Base-by-base conservation (phyloP, 2,797 vertebrate species). In the Caiman crocodilus region DNA sequence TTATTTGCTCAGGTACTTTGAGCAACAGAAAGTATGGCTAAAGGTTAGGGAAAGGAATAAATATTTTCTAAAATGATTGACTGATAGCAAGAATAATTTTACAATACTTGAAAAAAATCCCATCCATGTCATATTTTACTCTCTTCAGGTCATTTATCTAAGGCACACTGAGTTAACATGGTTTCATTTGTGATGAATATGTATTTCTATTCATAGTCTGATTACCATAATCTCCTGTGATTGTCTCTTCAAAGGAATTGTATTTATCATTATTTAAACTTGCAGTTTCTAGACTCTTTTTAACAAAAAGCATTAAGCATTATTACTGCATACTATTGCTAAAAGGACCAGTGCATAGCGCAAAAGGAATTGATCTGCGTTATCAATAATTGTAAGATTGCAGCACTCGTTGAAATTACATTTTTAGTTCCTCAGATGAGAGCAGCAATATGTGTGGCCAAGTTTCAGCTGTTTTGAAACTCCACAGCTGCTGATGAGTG, bases 191-290 rank as follows among this genome's bases (percentile, higher is more conserved):
- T 94, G 56, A 87, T 93, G 79, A 95, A 94, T 96, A 94, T 96
- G 88, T 94, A 96, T 96, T 96, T 94, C 82, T 89, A 18, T 91
- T 96, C 92, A 83, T 55, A 65, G 88, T 93, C 94, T 95, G 95
- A 96, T 97, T 97, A 96, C 86, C 96, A 97, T 97, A 97, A 97
- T 96, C 94, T 95, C 25, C 63, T 96, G 88, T 96, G 30, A 93
- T 97, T 97, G 97, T 97, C 97, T 97, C 96, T 96, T 96, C 91
- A 97, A 94, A 90, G 74, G 87, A 93, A 64, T 91, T 90, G 75
- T 95, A 96, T 95, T 96, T 96, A 97, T 96, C 79, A 82, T 93
- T 79, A 95, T 93, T 92, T 90, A 84, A 95, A 97, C 96, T 97
- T 93, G 94, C 87, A 84, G 64, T 88, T 97, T 92, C 87, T 89